phyloP scores from a whole-genome alignment of 2,113 vertebrate species.

The Mustelus asterias region DNA sequence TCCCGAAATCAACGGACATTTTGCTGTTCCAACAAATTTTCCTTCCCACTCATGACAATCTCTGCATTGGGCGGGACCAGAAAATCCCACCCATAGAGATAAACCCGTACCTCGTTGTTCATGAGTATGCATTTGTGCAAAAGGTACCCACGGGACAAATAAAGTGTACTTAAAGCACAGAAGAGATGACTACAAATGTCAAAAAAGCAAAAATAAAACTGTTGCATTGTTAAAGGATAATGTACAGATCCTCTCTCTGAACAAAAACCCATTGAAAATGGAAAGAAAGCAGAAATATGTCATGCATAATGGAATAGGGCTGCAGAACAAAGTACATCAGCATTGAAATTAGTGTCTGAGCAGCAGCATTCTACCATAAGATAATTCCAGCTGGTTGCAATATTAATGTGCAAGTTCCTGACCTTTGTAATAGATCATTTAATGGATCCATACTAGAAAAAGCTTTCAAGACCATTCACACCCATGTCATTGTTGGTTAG shows the following conservation, averaged over 20 bases:
- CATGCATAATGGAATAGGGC: neutral
- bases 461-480: neutral
- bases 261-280: neutral
- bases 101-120: neutral
- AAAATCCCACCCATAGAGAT: neutral
- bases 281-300: conserved; percentile 3
- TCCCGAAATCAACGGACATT: no score
- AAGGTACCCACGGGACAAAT: neutral
- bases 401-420: neutral
- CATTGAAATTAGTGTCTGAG: neutral
- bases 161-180: neutral
- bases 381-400: neutral
- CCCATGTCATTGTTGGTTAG: neutral
- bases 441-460: neutral
- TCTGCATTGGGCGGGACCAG: no score
- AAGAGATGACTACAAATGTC: neutral
- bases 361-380: neutral
- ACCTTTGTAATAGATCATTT: neutral
- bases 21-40: no score
- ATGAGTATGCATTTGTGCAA: neutral
- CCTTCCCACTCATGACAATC: no score
- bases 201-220: conserved; percentile 1
- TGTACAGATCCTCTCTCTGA: neutral
- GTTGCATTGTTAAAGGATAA: neutral
- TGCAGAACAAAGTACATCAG: neutral